Conservation (phyloP, 2,888 invertebrate genomes). For the Hydroisotoma schaefferi region DNA sequence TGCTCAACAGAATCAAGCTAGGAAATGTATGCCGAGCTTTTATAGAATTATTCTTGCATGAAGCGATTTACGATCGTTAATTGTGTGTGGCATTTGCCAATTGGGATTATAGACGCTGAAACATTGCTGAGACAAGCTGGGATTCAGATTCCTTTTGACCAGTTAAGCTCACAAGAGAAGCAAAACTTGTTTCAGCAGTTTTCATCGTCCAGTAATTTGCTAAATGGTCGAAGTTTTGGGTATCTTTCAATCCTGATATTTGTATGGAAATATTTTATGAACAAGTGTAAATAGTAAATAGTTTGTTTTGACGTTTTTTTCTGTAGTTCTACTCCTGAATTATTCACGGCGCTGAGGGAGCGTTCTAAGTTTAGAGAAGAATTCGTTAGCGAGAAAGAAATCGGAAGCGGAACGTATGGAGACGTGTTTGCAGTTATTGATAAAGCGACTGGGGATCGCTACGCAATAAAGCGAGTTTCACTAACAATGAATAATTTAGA, state of each 20-base stretch:
- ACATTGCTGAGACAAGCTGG: constrained; percentile 25
- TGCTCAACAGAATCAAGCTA: not conserved
- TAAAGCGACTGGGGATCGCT: not conserved
- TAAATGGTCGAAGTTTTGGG: constrained; percentile 15
- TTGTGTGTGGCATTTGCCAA: not conserved
- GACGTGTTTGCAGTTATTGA: constrained; percentile 32
- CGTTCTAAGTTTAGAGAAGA: constrained; percentile 35
- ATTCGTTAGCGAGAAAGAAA: constrained; percentile 15
- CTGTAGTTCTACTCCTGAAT: constrained; percentile 35
- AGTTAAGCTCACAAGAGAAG: constrained; percentile 23
- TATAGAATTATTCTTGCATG: not conserved
- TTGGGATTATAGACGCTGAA: constrained; percentile 34
- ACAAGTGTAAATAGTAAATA: not conserved
- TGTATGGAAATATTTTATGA: not conserved
- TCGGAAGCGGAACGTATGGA: constrained; percentile 43
- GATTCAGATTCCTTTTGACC: constrained; percentile 27
- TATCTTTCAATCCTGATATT: no score
- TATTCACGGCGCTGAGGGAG: constrained; percentile 35
- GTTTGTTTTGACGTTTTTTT: not conserved
- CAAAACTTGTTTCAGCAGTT: constrained; percentile 33
- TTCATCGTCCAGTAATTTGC: constrained; percentile 18
- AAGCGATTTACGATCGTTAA: not conserved
- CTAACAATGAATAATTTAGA: constrained; percentile 26
- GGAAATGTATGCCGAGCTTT: constrained; percentile 2
- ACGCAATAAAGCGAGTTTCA: constrained; percentile 38